Evolutionary conservation across 35 echinoderm and acorn worm genomes (phyloP), one percentile per base, ranked within the genome.

Genomic region (Lytechinus pictus): DNA sequence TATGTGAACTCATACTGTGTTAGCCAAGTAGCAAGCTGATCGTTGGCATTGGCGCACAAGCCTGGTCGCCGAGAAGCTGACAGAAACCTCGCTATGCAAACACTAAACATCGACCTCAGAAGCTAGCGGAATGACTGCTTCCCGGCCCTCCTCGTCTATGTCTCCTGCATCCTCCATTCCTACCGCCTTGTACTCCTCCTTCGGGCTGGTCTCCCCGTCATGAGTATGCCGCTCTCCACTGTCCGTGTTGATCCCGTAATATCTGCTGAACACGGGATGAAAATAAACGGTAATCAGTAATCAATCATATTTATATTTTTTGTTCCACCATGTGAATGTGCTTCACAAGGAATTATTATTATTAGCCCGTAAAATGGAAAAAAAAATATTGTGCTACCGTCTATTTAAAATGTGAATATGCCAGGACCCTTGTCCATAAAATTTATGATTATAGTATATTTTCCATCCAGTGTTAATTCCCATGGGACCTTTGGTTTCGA

Each of bases 191-290:
- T 93, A 93, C 13, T 93, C 92, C 27, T 93, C 92, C n/a, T 93
- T 93, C n/a, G 92, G 92, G 92, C 92, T 93, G 28, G 92, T 54
- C 55, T 93, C 14, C 29, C 92, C 92, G 92, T 57, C 92, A 54
- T 93, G 92, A 53, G 92, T 54, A 54, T 93, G 92, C 24, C 10
- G 53, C 92, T 93, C 92, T 24, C 92, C 92, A 54, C 92, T 93
- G 92, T 93, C 92, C n/a, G 92, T 93, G 55, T 93, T 93, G 55
- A 93, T 93, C 52, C 92, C 92, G 54, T 93, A 93, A 24, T 93
- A 93, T 57, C 92, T 93, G 92, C 92, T 55, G 54, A 93, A 93
- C 52, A 28, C 66, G n/a, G 66, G 16, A 79, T 19, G 8, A 24
- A 90, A 44, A 9, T 9, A 90, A 54, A 90, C 88, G 52, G 88